Evolutionary conservation across 2,888 invertebrate genomes (phyloP), one percentile per base, ranked within the genome.

Genomic region (Caenorhabditis wallacei): DNA sequence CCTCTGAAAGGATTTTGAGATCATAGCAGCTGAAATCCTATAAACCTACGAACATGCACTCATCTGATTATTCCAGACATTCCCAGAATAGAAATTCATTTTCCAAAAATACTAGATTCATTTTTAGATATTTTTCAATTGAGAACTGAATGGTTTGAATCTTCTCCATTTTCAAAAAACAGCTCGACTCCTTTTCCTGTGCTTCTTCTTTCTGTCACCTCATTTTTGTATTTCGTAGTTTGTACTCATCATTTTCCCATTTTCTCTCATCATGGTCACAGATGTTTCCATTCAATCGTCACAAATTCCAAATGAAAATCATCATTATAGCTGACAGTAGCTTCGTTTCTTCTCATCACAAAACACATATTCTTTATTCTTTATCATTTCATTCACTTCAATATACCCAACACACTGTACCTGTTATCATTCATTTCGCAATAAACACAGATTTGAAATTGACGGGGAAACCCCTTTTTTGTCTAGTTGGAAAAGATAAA

Each of bases 371-470:
- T 40, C 48, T 43, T 43, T 30, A 24, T 56, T 48, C 26, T 43
- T 37, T 64, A 64, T 74, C 74, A 56, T 35, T 24, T 26, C 46
- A 56, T 40, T 22, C 30, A 11, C n/a, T 43, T n/a, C 40, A 16
- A 13, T 40, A 24, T 56, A 30, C 56, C 13, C 53, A 40, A 24
- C 35, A 18, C 18, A 48, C 46, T 48, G 7, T 13, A 40, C 7
- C 16, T 30, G 54, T 75, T 75, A 75, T 75, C 75, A 63, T n/a
- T 7, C 35, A 51, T 75, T 75, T 75, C 75, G 75, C 66, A 75
- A 75, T 66, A 48, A 48, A 37, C 37, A 26, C 56, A n/a, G n/a
- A n/a, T n/a, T n/a, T n/a, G 11, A 13, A 26, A 7, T 66, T 54
- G 40, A 30, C 56, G 40, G 64, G 72, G 72, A 43, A 74, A 64